Conservation (phyloP, 2,797 vertebrate species). For the Sarcoramphus papa region DNA sequence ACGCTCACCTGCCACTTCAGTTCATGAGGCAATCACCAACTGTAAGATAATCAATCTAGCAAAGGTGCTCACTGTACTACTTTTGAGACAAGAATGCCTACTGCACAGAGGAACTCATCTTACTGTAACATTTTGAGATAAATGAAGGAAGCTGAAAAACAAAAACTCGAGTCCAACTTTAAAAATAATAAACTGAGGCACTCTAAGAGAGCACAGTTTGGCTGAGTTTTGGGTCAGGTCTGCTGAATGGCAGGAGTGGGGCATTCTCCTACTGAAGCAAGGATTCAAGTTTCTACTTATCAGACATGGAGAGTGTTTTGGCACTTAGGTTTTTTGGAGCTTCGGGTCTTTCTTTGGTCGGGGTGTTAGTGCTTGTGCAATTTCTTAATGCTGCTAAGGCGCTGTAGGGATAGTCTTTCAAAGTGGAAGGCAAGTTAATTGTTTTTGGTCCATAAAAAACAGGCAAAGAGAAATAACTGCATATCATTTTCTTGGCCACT, state of each 20-base stretch:
- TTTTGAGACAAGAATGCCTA: background rate
- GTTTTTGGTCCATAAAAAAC: background rate
- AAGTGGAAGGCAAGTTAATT: background rate
- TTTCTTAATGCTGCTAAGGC: background rate
- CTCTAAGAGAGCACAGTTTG: background rate
- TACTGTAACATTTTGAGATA: background rate
- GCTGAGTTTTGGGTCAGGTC: background rate
- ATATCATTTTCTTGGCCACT: background rate
- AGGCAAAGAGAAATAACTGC: background rate
- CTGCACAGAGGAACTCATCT: background rate
- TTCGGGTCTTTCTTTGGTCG: background rate
- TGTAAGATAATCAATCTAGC: background rate
- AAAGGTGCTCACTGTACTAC: background rate
- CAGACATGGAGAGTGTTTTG: background rate
- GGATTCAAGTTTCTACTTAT: background rate
- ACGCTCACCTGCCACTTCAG: background rate
- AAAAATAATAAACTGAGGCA: background rate
- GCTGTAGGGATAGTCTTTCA: background rate
- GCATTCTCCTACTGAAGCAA: background rate
- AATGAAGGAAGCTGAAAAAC: background rate
- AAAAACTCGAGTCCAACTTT: background rate
- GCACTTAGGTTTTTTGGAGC: background rate
- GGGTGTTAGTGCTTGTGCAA: background rate
- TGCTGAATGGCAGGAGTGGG: background rate
- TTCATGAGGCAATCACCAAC: background rate